These are phyloP conservation scores for Ammospiza caudacuta DNA, from an alignment of 2,113 vertebrate genomes.

Conservation along the genomic window DNA sequence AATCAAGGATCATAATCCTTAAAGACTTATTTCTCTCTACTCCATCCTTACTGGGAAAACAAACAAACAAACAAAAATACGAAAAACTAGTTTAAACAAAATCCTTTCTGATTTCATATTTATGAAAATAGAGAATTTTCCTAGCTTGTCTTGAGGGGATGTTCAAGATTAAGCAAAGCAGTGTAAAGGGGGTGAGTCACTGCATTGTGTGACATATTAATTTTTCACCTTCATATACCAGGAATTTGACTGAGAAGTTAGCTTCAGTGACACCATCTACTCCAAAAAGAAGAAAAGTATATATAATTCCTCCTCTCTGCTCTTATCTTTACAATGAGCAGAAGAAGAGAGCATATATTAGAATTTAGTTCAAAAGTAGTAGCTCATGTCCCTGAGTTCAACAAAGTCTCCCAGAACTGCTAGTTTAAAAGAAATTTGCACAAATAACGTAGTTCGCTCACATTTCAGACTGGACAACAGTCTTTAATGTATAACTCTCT, in stretches of 20 bases:
- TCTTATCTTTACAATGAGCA: slow-evolving; percentile 26
- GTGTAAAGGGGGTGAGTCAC: neutral
- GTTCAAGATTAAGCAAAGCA: neutral
- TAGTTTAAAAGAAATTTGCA: slow-evolving; percentile 19
- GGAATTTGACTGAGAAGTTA: slow-evolving; percentile 19
- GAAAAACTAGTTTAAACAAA: neutral
- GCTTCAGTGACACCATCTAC: neutral
- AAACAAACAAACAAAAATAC: neutral
- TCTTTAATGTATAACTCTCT: neutral
- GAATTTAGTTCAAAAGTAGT: slow-evolving; percentile 24
- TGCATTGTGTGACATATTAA: neutral
- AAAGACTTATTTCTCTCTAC: neutral
- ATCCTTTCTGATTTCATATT: neutral
- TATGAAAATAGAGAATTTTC: neutral
- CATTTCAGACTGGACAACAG: slow-evolving; percentile 10
- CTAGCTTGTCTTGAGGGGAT: neutral
- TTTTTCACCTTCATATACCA: neutral
- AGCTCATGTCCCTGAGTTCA: neutral
- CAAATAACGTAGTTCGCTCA: neutral
- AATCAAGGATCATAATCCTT: neutral
- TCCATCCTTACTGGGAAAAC: neutral
- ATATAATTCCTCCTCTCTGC: neutral
- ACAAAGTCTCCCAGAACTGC: neutral
- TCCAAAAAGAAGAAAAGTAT: slow-evolving; percentile 1
- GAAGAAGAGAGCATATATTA: neutral